A percentile compares a stretch with the other conserved stretches of the same genome.
Evolutionary conservation across 2,113 vertebrate species (phyloP).

Genomic region (Deroptyus accipitrinus): DNA sequence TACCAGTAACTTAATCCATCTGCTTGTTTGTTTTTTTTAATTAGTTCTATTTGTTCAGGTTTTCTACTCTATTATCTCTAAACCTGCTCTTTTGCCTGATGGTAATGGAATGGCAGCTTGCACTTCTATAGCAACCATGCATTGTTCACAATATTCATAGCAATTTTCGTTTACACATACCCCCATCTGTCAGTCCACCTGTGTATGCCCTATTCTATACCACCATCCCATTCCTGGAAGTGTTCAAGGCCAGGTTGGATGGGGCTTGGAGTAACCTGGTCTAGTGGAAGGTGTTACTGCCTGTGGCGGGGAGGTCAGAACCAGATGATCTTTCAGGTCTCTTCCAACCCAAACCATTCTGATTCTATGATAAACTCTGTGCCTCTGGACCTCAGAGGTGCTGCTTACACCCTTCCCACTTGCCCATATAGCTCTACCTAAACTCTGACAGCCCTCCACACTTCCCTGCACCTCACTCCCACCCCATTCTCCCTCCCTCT

Average conservation of each 20-base stretch:
- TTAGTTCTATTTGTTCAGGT: not conserved
- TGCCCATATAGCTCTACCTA: not conserved
- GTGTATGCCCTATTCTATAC: not conserved
- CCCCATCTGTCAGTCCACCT: not conserved
- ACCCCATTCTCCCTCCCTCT: not conserved
- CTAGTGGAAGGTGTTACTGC: not conserved
- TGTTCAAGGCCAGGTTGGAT: not conserved
- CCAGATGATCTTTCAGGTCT: not conserved
- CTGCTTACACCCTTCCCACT: not conserved
- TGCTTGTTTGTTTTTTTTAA: not conserved
- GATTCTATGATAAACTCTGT: not conserved
- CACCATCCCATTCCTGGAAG: not conserved
- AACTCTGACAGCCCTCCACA: not conserved
- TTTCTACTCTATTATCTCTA: not conserved
- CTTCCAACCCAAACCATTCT: not conserved
- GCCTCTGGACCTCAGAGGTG: not conserved
- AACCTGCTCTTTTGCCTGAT: not conserved
- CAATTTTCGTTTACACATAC: not conserved
- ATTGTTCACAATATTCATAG: not conserved
- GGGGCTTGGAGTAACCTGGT: not conserved
- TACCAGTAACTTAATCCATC: not conserved
- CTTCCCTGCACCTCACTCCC: not conserved
- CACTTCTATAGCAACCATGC: not conserved
- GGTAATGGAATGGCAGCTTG: fast-evolving
- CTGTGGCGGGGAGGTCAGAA: not conserved